A percentile compares a stretch with the other conserved stretches of the same genome.
Evolutionary conservation across 2,888 invertebrate genomes (phyloP).

Genomic region (Lasioglossum morio): DNA sequence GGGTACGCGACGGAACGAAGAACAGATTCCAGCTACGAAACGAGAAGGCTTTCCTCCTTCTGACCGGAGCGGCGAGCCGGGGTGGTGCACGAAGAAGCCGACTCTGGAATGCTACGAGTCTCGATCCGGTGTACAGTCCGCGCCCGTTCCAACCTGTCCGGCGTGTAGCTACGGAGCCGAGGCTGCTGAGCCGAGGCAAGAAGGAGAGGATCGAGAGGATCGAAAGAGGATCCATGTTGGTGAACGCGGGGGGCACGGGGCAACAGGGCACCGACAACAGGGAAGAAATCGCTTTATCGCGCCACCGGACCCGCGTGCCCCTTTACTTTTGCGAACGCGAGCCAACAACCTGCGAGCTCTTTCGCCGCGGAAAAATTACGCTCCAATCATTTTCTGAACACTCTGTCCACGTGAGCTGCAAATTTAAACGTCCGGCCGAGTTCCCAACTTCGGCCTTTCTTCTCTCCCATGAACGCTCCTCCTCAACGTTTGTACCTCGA

Average conservation of each 20-base stretch:
- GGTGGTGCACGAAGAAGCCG: slow-evolving; percentile 76
- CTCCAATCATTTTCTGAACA: background rate
- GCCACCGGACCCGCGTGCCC: slow-evolving; percentile 47
- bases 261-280: slow-evolving; percentile 14
- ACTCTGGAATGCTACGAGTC: slow-evolving; percentile 77
- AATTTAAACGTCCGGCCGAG: background rate
- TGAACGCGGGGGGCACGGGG: slow-evolving; percentile 36
- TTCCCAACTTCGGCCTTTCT: background rate
- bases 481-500: background rate
- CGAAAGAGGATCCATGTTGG: background rate
- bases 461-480: background rate
- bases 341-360: background rate
- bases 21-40: slow-evolving; percentile 74
- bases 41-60: slow-evolving; percentile 52
- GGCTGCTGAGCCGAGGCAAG: slow-evolving; percentile 51
- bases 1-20: slow-evolving; percentile 67
- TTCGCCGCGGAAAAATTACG: slow-evolving; percentile 20
- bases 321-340: slow-evolving; percentile 32
- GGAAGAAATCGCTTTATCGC: slow-evolving; percentile 72
- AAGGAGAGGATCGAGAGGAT: slow-evolving; percentile 39
- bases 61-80: slow-evolving; percentile 32
- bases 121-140: slow-evolving; percentile 74
- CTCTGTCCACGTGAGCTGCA: background rate
- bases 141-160: slow-evolving; percentile 61
- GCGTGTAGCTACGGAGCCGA: slow-evolving; percentile 68